Evolutionary conservation across 2,888 invertebrate genomes (phyloP).

Genomic region (Phalera bucephala): DNA sequence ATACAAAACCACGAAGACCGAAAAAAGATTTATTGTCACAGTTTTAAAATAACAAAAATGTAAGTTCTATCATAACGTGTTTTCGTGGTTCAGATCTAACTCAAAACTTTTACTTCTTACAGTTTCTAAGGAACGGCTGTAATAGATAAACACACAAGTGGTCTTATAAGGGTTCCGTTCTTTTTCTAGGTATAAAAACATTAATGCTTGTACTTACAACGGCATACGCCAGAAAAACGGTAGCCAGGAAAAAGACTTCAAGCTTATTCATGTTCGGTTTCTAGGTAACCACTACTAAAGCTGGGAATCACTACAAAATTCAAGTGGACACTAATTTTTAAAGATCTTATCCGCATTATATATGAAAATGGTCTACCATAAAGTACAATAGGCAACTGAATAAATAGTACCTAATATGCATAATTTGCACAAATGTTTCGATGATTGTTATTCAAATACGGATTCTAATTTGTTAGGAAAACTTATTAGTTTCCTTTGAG

Average conservation of each 20-base stretch:
- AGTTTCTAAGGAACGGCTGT: neutral
- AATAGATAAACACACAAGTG: too few relatives aligned
- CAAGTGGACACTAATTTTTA: constrained; percentile 8
- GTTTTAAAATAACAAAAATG: too few relatives aligned
- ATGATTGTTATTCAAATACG: constrained; percentile 7
- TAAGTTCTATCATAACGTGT: too few relatives aligned
- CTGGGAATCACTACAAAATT: neutral
- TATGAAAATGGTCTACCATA: constrained; percentile 6
- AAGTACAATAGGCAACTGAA: constrained; percentile 6
- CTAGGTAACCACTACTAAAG: too few relatives aligned
- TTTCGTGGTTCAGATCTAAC: too few relatives aligned
- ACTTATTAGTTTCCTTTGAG: constrained; percentile 9
- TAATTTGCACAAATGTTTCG: constrained; percentile 15
- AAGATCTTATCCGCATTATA: constrained; percentile 12
- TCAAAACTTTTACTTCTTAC: neutral
- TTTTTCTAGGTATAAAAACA: too few relatives aligned
- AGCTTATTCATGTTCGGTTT: constrained; percentile 23
- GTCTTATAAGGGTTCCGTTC: too few relatives aligned
- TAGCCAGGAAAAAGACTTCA: constrained; percentile 11
- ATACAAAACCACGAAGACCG: too few relatives aligned
- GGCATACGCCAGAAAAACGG: constrained; percentile 11
- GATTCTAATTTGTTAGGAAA: constrained; percentile 7
- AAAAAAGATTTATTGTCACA: too few relatives aligned
- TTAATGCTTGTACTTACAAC: constrained; percentile 21
- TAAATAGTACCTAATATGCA: constrained; percentile 7